Percentiles rank a stretch among this genome's conserved stretches.
Conservation (phyloP, 23 tunicate genomes). For the Halocynthia aurantium region DNA sequence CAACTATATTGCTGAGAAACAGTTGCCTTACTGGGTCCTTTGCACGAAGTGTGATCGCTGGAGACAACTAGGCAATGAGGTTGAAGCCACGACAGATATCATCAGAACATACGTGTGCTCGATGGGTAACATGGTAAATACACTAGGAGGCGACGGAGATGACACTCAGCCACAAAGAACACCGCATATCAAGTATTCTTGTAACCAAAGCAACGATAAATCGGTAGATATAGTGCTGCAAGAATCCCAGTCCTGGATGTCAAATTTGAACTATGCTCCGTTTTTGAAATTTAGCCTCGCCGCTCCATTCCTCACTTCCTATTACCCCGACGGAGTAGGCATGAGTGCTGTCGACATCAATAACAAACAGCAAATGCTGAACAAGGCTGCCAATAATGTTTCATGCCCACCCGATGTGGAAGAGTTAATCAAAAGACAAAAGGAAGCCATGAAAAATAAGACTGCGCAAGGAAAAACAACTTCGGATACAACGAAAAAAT, state of each 20-base stretch:
- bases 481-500: no score
- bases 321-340: slow-evolving; percentile 96
- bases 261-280: slow-evolving; percentile 52
- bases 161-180: neutral
- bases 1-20: slow-evolving; percentile 57
- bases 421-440: slow-evolving; percentile 14
- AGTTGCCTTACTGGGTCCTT: slow-evolving; percentile 75
- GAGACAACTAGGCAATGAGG: slow-evolving; percentile 59
- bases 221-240: slow-evolving; percentile 36
- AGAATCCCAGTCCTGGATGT: slow-evolving; percentile 41
- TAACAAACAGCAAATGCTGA: neutral
- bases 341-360: slow-evolving; percentile 91
- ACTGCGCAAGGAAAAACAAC: neutral
- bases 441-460: neutral
- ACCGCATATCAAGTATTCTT: slow-evolving; percentile 64
- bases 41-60: slow-evolving; percentile 63
- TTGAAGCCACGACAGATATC: slow-evolving; percentile 49
- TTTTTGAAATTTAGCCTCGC: slow-evolving; percentile 79
- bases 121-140: slow-evolving; percentile 68
- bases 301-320: slow-evolving; percentile 70
- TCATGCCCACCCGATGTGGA: slow-evolving; percentile 24
- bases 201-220: slow-evolving; percentile 38
- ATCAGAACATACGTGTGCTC: slow-evolving; percentile 41
- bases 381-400: slow-evolving; percentile 30
- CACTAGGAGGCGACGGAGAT: slow-evolving; percentile 19